Evolutionary conservation across 2,888 invertebrate genomes (phyloP).

Genomic region (Drosophila robusta): DNA sequence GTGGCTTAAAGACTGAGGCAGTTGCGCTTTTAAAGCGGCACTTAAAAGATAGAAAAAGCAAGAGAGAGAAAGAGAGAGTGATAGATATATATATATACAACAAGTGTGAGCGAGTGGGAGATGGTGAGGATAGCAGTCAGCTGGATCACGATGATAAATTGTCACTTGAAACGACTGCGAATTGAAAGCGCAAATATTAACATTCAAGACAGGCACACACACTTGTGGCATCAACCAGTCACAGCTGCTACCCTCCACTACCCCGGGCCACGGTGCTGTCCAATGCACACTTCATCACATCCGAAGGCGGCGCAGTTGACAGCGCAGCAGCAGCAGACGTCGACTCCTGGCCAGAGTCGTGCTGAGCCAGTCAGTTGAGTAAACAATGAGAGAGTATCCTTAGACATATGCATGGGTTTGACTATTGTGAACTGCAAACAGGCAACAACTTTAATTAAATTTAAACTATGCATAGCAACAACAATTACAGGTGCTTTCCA

Average conservation of each 20-base stretch:
- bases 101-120: constrained; percentile 1
- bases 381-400: constrained; percentile 32
- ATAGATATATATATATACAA: no score
- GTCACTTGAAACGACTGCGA: constrained; percentile 55
- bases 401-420: constrained; percentile 29
- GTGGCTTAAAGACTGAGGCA: constrained; percentile 23
- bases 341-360: constrained; percentile 8
- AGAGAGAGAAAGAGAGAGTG: not conserved
- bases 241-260: not conserved
- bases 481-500: constrained; percentile 12
- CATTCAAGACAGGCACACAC: constrained; percentile 66
- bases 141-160: constrained; percentile 54
- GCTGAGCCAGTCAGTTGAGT: constrained; percentile 21
- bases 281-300: constrained; percentile 32
- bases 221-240: constrained; percentile 62
- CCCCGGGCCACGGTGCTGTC: not conserved
- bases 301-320: constrained; percentile 15
- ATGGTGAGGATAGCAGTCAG: constrained; percentile 5
- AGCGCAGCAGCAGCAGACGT: constrained; percentile 3
- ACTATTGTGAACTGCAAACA: constrained; percentile 18
- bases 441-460: constrained; percentile 63
- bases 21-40: constrained; percentile 36
- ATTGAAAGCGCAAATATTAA: constrained; percentile 76
- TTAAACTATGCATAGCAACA: constrained; percentile 17
- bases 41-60: not conserved